Base-by-base conservation (phyloP, 2,888 invertebrate species). In the Dicycla oo region DNA sequence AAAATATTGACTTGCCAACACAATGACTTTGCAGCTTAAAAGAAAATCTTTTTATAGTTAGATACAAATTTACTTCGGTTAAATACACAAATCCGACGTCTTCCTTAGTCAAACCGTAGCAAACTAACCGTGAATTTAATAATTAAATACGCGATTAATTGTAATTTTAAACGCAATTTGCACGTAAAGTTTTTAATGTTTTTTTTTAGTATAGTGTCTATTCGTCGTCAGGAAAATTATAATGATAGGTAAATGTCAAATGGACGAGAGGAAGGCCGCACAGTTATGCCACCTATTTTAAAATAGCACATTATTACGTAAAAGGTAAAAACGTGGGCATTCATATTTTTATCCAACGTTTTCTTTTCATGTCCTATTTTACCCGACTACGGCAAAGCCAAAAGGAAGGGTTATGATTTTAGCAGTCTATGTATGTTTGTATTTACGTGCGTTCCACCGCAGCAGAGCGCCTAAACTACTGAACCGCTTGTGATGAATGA, bases 131-230 rank as follows among this genome's bases (percentile, higher is more conserved):
- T 66, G 63, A 64, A 66, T 54, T 54, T 54, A 65, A 66, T 47
- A 62, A 64, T 56, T 49, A 69, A 67, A 65, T 26, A 54, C 5
- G 69, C 70, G 34, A 56, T 57, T 54, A 71, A 72, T 77, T 61
- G 53, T 58, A 58, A 78, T 78, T 83, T 38, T 56, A 57, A 43
- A 66, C 69, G 72, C 58, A 43, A 67, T 71, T 77, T 64, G 53
- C 62, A 34, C 45, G 49, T 34, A 34, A 58, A 26, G 54, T 20
- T 69, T 53, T 60, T 54, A 51, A 54, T 45, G 6, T 4, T 67
- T 45, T 63, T 45, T 26, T 53, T 40, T 38, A 10, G 23, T 30
- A 23, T 0, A 11, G 0, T 57, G 34, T 23, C 15, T 15, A 4
- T 45, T 40, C 7, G 23, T 30, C 26, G 15, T 15, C 15, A 20